Conservation (phyloP, 30 jellyfish, hydroid and myxozoan species). For the Cassiopea xamachana region DNA sequence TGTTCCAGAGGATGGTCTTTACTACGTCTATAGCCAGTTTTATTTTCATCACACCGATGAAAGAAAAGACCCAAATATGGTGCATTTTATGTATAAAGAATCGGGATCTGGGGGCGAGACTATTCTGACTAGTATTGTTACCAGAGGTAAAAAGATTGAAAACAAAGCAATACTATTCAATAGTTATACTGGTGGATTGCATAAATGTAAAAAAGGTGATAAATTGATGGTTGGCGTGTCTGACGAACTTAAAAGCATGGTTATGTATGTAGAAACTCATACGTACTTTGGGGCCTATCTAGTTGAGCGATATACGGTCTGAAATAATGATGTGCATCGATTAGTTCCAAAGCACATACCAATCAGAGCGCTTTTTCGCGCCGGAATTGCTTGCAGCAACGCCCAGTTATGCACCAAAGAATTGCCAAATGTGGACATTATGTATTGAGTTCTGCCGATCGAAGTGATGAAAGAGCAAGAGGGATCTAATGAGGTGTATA, state of each 20-base stretch:
- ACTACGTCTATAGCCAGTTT: constrained; percentile 67
- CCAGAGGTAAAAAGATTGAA: constrained; percentile 30
- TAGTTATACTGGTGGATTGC: constrained; percentile 60
- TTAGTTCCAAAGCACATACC: not conserved
- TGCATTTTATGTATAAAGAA: constrained; percentile 55
- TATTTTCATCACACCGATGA: constrained; percentile 42
- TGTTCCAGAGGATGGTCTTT: constrained; percentile 58
- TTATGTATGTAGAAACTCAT: constrained; percentile 30
- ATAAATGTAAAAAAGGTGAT: constrained; percentile 47
- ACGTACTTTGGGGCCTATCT: constrained; percentile 75
- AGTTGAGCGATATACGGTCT: constrained; percentile 34
- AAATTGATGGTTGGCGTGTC: constrained; percentile 71
- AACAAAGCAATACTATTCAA: constrained; percentile 26
- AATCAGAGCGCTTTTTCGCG: not conserved
- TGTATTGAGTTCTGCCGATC: not conserved
- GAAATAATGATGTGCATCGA: not conserved
- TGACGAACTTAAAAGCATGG: constrained; percentile 49
- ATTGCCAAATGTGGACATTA: not conserved
- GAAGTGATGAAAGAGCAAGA: not conserved
- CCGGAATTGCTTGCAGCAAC: not conserved
- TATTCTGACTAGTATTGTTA: constrained; percentile 49
- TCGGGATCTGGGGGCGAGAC: constrained; percentile 53
- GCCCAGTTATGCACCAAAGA: not conserved
- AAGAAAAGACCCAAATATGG: constrained; percentile 44
- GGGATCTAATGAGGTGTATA: too few species aligned